A percentile compares a stretch with the other conserved stretches of the same genome.
phyloP scores from a whole-genome alignment of 2,113 vertebrate species.

The Gopherus flavomarginatus region DNA sequence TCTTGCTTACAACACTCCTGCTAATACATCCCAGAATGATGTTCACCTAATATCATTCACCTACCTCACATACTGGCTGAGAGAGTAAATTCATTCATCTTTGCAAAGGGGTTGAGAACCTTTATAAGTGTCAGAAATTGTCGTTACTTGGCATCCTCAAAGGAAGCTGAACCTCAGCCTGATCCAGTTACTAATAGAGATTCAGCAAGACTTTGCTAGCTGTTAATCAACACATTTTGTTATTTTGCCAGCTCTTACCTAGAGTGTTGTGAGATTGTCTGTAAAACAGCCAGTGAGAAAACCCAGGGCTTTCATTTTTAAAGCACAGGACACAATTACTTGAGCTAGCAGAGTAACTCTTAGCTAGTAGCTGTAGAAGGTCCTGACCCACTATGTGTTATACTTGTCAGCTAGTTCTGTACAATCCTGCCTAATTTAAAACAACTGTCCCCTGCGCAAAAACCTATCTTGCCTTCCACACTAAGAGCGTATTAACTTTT shows the following conservation, averaged over 20 bases:
- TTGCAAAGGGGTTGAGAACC: fast-evolving
- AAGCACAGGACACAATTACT: not conserved
- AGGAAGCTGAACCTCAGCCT: not conserved
- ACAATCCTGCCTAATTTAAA: not conserved
- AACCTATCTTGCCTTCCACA: not conserved
- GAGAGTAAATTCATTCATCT: not conserved
- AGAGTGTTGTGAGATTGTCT: not conserved
- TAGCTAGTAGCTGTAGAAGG: not conserved
- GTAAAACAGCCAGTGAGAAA: not conserved
- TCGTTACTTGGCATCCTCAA: not conserved
- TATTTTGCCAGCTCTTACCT: not conserved
- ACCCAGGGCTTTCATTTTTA: fast-evolving
- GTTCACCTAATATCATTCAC: not conserved
- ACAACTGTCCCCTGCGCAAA: not conserved
- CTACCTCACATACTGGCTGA: fast-evolving
- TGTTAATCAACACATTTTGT: not conserved
- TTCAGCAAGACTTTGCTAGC: not conserved
- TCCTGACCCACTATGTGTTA: not conserved
- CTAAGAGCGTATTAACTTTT: fast-evolving
- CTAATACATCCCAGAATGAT: not conserved
- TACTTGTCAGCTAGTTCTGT: not conserved
- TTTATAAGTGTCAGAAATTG: not conserved
- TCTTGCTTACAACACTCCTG: not conserved
- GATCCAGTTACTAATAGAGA: not conserved
- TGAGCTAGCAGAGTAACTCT: not conserved